Evolutionary conservation across 2,113 vertebrate genomes (phyloP).

Genomic region (Craseonycteris thonglongyai): DNA sequence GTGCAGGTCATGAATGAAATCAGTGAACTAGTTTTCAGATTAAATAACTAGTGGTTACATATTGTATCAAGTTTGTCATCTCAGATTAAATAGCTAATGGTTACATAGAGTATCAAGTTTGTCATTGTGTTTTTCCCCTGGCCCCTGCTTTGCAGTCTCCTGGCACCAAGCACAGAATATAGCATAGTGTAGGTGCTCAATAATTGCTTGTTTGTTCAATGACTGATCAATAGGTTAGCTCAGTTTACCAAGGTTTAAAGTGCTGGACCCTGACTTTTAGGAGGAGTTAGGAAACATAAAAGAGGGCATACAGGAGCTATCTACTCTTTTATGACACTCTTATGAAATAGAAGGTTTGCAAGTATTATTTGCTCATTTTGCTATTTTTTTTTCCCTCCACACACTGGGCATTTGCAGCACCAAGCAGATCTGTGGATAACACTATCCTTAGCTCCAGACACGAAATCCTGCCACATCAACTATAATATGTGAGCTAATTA

Average conservation of each 20-base stretch:
- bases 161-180: not conserved
- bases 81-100: not conserved
- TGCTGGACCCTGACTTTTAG: not conserved
- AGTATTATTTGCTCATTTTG: not conserved
- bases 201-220: not conserved
- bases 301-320: not conserved
- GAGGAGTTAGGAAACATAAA: constrained; percentile 20
- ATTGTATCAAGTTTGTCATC: not conserved
- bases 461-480: not conserved
- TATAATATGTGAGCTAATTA: not conserved
- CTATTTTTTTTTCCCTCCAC: not conserved
- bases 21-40: not conserved
- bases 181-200: not conserved
- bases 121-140: not conserved
- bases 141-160: not conserved
- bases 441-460: not conserved
- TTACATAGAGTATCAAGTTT: not conserved
- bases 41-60: not conserved
- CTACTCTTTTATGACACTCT: not conserved
- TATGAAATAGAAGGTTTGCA: not conserved
- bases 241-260: not conserved
- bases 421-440: not conserved
- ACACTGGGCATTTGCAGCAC: not conserved
- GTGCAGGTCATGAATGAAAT: not conserved
- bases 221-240: not conserved